These are phyloP conservation scores for Ovibos moschatus DNA, from an alignment of 2,113 vertebrate species.

Conservation along the genomic window DNA sequence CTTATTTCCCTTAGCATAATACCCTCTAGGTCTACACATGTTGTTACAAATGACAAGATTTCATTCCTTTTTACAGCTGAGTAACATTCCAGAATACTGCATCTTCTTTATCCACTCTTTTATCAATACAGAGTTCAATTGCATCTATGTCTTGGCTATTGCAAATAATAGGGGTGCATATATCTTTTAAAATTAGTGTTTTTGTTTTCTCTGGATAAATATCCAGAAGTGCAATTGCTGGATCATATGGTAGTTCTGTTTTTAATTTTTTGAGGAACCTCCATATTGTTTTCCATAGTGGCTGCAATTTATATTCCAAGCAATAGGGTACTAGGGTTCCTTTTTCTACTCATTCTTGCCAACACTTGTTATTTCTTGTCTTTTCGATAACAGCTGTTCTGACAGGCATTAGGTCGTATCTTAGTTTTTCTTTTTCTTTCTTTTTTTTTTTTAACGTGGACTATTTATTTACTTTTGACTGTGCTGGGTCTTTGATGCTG, in stretches of 20 bases:
- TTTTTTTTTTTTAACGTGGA: background rate
- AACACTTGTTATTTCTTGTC: background rate
- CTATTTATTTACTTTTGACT: background rate
- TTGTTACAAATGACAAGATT: background rate
- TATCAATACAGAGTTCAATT: background rate
- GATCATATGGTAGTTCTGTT: background rate
- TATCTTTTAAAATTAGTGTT: background rate
- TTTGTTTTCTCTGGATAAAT: background rate
- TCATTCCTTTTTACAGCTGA: background rate
- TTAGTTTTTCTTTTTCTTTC: background rate
- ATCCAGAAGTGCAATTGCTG: background rate
- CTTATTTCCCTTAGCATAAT: background rate
- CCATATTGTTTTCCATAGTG: background rate
- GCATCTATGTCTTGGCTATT: background rate
- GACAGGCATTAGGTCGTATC: background rate
- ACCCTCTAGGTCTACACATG: background rate
- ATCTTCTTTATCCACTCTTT: background rate
- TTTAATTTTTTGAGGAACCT: background rate
- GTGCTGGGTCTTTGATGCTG: background rate
- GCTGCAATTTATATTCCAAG: background rate
- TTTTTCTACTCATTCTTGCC: background rate
- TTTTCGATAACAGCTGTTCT: background rate
- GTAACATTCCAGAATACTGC: background rate
- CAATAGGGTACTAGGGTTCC: background rate
- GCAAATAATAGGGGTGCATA: background rate